phyloP scores from a whole-genome alignment of 2,113 vertebrate genomes.

The Larimichthys crocea region DNA sequence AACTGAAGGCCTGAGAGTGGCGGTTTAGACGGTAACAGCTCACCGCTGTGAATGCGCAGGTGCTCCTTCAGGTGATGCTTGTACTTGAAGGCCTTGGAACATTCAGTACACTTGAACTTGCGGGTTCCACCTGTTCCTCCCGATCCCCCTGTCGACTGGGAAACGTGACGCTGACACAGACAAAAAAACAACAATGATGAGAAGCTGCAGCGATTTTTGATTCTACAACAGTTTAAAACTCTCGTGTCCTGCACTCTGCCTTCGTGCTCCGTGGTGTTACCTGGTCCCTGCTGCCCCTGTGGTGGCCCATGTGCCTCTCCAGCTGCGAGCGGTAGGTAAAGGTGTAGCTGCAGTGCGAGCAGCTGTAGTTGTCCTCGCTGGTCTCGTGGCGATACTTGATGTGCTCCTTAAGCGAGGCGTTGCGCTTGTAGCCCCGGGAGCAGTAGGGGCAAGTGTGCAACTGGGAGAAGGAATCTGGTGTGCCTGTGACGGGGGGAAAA shows the following conservation, averaged over 20 bases:
- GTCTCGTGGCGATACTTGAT: conserved; percentile 98
- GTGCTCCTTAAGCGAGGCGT: conserved; percentile 97
- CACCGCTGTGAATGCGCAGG: conserved; percentile 98
- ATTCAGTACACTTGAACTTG: conserved; percentile 99
- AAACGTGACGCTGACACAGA: conserved; percentile 88
- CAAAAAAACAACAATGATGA: background rate
- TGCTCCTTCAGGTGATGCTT: conserved; percentile 99
- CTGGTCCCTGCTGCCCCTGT: conserved; percentile 93
- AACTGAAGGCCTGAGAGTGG: background rate
- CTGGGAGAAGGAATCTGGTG: conserved; percentile 92
- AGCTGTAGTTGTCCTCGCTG: conserved; percentile 97
- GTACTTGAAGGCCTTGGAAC: conserved; percentile 99
- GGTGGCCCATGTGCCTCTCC: conserved; percentile 97
- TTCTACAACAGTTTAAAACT: background rate
- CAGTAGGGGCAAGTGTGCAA: conserved; percentile 97
- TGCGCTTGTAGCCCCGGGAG: conserved; percentile 96
- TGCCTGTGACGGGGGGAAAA: conserved; percentile 80
- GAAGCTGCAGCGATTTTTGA: background rate
- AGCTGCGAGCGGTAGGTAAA: conserved; percentile 97
- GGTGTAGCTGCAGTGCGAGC: conserved; percentile 96
- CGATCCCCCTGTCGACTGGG: conserved; percentile 72
- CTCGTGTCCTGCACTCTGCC: background rate
- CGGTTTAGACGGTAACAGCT: conserved; percentile 53
- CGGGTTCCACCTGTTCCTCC: conserved; percentile 88
- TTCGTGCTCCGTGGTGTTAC: conserved; percentile 65